A percentile compares a stretch with the other conserved stretches of the same genome.
Conservation (phyloP, 1,140 invertebrate genomes). For the Copidosoma floridanum region DNA sequence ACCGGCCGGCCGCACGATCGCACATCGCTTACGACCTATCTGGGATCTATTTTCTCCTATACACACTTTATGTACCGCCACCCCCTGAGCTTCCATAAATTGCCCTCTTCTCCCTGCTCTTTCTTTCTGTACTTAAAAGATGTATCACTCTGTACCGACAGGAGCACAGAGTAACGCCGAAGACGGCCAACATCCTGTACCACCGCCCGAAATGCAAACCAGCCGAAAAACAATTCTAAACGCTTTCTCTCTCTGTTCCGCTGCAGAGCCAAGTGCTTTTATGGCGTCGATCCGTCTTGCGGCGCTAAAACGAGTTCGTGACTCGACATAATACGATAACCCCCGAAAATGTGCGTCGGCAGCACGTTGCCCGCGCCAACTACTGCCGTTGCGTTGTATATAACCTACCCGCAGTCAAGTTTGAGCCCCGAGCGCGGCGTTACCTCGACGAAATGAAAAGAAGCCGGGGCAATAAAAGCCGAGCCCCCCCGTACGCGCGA, state of each 20-base stretch:
- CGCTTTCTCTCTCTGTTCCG: background rate
- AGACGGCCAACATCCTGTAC: background rate
- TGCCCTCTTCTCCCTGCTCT: background rate
- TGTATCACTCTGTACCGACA: background rate
- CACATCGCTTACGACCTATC: background rate
- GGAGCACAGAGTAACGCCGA: background rate
- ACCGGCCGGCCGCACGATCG: background rate
- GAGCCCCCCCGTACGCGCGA: too few species aligned
- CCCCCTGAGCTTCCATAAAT: background rate
- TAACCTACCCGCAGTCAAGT: too few species aligned
- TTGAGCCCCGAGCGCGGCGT: constrained; percentile 44
- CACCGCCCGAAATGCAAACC: constrained; percentile 41
- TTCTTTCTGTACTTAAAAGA: background rate
- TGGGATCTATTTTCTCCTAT: constrained; percentile 1
- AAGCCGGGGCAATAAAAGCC: constrained; percentile 4
- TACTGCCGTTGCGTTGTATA: too few species aligned
- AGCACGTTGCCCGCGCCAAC: background rate
- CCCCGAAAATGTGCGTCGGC: constrained; percentile 36
- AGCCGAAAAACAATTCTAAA: background rate
- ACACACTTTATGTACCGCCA: background rate
- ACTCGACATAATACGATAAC: constrained; percentile 56
- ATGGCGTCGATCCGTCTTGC: constrained; percentile 53
- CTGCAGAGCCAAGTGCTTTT: constrained; percentile 47
- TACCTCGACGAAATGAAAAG: constrained; percentile 25
- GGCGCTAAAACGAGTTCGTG: constrained; percentile 56